Percentiles rank a stretch among this genome's conserved stretches.
Evolutionary conservation across 2,797 vertebrate genomes (phyloP).

Genomic region (Acanthis flammea): DNA sequence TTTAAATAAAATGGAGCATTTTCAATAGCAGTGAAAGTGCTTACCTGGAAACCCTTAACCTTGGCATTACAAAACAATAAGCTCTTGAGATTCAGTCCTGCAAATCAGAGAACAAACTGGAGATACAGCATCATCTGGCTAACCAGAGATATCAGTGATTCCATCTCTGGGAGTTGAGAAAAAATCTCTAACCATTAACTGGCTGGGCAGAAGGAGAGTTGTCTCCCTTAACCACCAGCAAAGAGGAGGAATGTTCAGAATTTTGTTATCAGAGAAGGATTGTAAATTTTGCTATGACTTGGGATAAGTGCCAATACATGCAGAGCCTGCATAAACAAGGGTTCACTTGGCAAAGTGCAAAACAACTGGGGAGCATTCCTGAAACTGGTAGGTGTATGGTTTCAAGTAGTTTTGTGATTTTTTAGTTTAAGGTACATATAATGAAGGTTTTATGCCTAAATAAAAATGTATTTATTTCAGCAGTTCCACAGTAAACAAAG

Average conservation of each 20-base stretch:
- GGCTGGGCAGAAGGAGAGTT: neutral
- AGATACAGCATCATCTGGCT: neutral
- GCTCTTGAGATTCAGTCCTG: neutral
- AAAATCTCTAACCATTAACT: neutral
- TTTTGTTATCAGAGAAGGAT: neutral
- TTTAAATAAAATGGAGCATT: neutral
- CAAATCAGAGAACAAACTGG: neutral
- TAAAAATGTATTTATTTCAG: neutral
- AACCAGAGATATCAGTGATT: neutral
- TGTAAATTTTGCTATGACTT: neutral
- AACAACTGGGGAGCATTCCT: neutral
- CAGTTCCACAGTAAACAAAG: neutral
- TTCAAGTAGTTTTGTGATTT: neutral
- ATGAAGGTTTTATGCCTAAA: neutral
- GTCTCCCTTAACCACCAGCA: neutral
- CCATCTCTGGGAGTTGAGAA: neutral
- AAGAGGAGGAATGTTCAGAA: constrained; percentile 16
- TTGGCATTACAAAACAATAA: neutral
- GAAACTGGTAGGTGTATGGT: neutral
- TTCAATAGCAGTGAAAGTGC: neutral
- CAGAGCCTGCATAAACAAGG: neutral
- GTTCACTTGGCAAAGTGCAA: neutral
- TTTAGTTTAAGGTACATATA: neutral
- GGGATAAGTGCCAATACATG: neutral
- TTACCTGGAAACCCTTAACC: neutral